Evolutionary conservation across 2,888 invertebrate species (phyloP).

Genomic region (Amiota mariae): DNA sequence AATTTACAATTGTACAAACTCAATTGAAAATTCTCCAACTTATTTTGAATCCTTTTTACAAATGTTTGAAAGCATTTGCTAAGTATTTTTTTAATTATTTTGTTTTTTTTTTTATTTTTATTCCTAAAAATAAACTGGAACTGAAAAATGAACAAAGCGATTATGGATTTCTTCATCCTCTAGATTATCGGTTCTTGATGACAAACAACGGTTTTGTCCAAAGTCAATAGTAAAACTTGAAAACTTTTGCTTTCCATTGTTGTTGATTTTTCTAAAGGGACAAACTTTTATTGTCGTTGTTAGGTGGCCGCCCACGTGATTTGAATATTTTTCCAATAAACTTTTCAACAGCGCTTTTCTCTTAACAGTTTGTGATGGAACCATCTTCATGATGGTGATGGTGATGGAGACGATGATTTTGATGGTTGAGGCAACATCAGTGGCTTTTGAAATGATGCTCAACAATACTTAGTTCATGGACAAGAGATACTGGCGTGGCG

Average conservation of each 20-base stretch:
- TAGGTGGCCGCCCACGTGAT: conserved; percentile 62
- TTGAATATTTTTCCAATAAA: conserved; percentile 69
- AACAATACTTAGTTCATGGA: neutral
- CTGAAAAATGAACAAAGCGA: too few species aligned
- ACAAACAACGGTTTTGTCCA: too few species aligned
- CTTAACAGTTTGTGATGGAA: conserved; percentile 45
- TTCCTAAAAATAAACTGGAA: too few species aligned
- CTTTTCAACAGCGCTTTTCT: conserved; percentile 59
- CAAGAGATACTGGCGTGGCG: neutral
- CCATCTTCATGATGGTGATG: neutral
- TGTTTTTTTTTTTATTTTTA: too few species aligned
- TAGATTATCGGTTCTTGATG: too few species aligned
- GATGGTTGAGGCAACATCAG: neutral
- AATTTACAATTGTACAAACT: too few species aligned
- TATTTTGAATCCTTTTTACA: too few species aligned
- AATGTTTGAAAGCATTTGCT: too few species aligned
- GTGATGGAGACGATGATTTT: neutral
- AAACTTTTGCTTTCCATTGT: conserved; percentile 1
- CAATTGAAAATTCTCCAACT: too few species aligned
- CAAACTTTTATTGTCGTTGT: conserved; percentile 23
- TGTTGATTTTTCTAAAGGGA: too few species aligned
- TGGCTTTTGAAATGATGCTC: neutral
- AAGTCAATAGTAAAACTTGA: conserved; percentile 2
- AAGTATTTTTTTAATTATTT: too few species aligned
- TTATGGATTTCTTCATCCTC: too few species aligned